Percentiles rank a stretch among this genome's conserved stretches.
These are phyloP conservation scores for Halesus radiatus DNA, from an alignment of 1,140 invertebrate species.

Conservation along the genomic window DNA sequence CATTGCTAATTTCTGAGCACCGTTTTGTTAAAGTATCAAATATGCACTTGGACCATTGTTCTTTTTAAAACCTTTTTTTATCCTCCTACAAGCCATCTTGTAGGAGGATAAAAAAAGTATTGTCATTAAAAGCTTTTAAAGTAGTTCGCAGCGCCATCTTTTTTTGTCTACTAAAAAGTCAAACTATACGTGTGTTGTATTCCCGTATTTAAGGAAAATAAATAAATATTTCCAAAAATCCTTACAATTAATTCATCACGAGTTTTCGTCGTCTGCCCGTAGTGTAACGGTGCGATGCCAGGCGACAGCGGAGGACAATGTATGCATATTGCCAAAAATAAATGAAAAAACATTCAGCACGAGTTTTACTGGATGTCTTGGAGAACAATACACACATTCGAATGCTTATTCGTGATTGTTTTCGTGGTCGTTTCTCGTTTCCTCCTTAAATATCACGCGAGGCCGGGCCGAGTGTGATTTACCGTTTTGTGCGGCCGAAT, in stretches of 20 bases:
- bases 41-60: too few relatives aligned
- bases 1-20: too few relatives aligned
- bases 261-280: not conserved
- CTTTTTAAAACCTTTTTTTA: too few relatives aligned
- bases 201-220: not conserved
- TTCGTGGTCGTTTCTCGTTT: not conserved
- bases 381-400: slow-evolving; percentile 20
- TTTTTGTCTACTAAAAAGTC: too few relatives aligned
- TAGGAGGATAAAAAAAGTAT: too few relatives aligned
- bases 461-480: slow-evolving; percentile 10
- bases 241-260: slow-evolving; percentile 18
- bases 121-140: too few relatives aligned
- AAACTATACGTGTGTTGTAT: too few relatives aligned
- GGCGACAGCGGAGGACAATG: slow-evolving; percentile 7
- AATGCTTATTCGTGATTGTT: slow-evolving; percentile 12
- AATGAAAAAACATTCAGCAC: slow-evolving; percentile 1
- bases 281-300: not conserved
- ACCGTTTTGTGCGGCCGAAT: not conserved
- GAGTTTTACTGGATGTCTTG: not conserved
- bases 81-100: too few relatives aligned
- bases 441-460: slow-evolving; percentile 28
- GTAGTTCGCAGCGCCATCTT: too few relatives aligned
- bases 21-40: too few relatives aligned
- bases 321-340: slow-evolving; percentile 17
- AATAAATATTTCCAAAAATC: slow-evolving; percentile 1